phyloP scores from a whole-genome alignment of 2,888 invertebrate genomes.

The Drosophila cracens region DNA sequence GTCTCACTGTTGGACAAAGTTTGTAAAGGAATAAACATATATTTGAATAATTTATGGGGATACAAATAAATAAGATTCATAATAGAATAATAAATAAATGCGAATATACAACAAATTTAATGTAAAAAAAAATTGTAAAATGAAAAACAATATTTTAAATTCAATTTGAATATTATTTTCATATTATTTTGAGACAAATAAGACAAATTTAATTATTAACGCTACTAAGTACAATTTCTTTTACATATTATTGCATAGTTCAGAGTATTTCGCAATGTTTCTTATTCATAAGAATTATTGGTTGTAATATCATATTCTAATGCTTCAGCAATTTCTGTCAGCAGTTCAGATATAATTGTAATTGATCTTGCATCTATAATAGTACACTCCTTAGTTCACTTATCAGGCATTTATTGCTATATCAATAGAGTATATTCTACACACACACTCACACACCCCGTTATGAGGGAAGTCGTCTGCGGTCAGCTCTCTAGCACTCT shows the following conservation, averaged over 20 bases:
- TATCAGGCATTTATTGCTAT: not conserved
- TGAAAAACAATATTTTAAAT: not conserved
- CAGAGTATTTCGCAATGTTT: not conserved
- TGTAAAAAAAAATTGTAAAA: no score
- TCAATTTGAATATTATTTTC: not conserved
- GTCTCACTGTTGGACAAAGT: not conserved
- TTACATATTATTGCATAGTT: not conserved
- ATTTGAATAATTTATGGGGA: not conserved
- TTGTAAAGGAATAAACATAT: not conserved
- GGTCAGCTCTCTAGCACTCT: conserved; percentile 43
- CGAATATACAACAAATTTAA: no score
- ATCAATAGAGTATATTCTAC: not conserved
- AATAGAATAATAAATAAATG: not conserved
- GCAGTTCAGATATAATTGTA: not conserved
- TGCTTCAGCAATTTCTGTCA: not conserved
- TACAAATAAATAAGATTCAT: not conserved
- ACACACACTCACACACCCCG: not conserved
- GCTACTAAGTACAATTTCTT: not conserved
- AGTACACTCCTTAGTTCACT: not conserved
- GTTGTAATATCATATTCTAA: not conserved
- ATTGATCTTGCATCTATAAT: not conserved
- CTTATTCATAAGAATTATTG: not conserved
- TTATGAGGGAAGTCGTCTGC: conserved; percentile 20
- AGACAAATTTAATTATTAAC: not conserved
- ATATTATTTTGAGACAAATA: no score